Percentiles rank a stretch among this genome's conserved stretches.
Evolutionary conservation across 2,888 invertebrate genomes (phyloP).

Genomic region (Pemphredon lugubris): DNA sequence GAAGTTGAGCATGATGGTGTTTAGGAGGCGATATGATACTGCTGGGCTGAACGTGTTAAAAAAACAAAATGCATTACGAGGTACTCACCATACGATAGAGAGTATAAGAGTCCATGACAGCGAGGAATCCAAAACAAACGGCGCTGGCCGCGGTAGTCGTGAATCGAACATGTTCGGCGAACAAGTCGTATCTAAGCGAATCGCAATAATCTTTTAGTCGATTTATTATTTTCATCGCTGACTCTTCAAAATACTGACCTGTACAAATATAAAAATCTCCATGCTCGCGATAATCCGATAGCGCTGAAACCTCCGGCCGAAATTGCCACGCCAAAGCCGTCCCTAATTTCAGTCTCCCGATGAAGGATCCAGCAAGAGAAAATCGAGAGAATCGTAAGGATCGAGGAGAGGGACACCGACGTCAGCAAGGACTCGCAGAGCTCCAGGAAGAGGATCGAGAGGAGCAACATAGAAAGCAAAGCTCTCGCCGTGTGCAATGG

Average conservation of each 20-base stretch:
- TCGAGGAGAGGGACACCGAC: slow-evolving; percentile 60
- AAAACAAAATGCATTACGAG: too few relatives aligned
- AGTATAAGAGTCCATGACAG: slow-evolving; percentile 73
- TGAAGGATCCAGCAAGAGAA: slow-evolving; percentile 73
- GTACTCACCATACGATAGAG: slow-evolving; percentile 72
- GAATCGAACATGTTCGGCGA: slow-evolving; percentile 66
- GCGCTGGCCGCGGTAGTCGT: slow-evolving; percentile 65
- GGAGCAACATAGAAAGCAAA: slow-evolving; percentile 57
- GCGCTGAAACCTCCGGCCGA: slow-evolving; percentile 65
- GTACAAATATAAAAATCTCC: slow-evolving; percentile 65
- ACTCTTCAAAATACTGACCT: slow-evolving; percentile 52
- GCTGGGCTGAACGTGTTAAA: too few relatives aligned
- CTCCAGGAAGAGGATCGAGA: slow-evolving; percentile 66
- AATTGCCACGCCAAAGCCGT: slow-evolving; percentile 58
- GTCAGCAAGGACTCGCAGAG: slow-evolving; percentile 65
- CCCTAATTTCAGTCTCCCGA: slow-evolving; percentile 67
- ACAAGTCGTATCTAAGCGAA: slow-evolving; percentile 63
- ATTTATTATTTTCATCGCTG: background rate
- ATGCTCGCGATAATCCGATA: slow-evolving; percentile 61
- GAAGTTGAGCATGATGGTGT: too few relatives aligned
- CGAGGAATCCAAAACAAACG: slow-evolving; percentile 67
- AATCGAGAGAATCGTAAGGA: slow-evolving; percentile 64
- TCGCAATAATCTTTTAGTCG: background rate
- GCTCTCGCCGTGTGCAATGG: slow-evolving; percentile 67
- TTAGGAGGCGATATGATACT: too few relatives aligned